phyloP scores from a whole-genome alignment of 2,888 invertebrate genomes.

The Cylloceria caligata region DNA sequence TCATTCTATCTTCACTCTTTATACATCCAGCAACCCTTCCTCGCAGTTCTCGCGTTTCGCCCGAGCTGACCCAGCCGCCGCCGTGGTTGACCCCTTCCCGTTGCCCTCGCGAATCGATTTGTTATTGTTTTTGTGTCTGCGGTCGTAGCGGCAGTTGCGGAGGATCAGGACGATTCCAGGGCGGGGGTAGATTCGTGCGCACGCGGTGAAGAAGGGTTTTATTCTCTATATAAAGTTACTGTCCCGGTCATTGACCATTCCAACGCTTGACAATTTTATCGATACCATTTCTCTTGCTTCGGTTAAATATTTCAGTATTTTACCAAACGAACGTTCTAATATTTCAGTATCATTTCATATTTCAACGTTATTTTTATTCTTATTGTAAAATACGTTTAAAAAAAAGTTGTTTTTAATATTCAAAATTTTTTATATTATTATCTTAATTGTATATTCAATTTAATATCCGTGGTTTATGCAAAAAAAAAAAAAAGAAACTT shows the following conservation, averaged over 20 bases:
- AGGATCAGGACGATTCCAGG: constrained; percentile 49
- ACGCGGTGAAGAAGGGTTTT: constrained; percentile 22
- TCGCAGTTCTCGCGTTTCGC: constrained; percentile 36
- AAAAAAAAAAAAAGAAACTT: too few species aligned
- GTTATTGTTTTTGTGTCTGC: constrained; percentile 84
- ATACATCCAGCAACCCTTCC: constrained; percentile 41
- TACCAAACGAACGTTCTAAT: background rate
- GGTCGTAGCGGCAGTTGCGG: constrained; percentile 78
- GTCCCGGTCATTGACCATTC: constrained; percentile 11
- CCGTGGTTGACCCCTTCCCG: constrained; percentile 79
- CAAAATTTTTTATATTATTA: too few species aligned
- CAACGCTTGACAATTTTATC: background rate
- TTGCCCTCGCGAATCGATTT: constrained; percentile 82
- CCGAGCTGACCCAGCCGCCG: constrained; percentile 69
- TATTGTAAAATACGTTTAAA: too few species aligned
- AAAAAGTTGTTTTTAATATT: too few species aligned
- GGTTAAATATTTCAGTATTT: background rate
- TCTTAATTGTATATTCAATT: too few species aligned
- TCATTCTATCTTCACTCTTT: constrained; percentile 68
- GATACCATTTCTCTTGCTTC: background rate
- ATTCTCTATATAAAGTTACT: background rate
- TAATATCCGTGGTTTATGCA: too few species aligned
- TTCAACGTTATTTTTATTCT: too few species aligned
- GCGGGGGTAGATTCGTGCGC: constrained; percentile 19
- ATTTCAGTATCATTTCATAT: too few species aligned